Base-by-base conservation (phyloP, 2,888 invertebrate species). In the Carterocephalus palaemon region DNA sequence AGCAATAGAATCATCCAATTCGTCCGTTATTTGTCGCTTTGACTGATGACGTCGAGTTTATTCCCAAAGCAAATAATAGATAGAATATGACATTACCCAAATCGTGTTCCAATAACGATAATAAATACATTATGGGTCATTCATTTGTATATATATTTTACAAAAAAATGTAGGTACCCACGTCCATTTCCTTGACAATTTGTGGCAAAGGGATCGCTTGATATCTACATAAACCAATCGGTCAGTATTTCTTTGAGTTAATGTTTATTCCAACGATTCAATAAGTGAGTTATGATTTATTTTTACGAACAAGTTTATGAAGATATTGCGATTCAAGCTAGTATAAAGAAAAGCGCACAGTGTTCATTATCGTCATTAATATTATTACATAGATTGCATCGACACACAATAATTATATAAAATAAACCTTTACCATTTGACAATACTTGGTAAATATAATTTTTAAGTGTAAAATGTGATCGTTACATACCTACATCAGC, bases 371-470 rank as follows among this genome's bases (percentile, higher is more conserved):
- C 64, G 70, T 71, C 67, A 74, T 78, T 67, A 73, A 67, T 63
- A 59, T n/a, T 54, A 53, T 49, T 56, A 60, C 52, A 57, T 56
- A 54, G 51, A 53, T 50, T 53, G 59, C 67, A 70, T 69, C 60
- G 62, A 74, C 65, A 73, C 65, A 62, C n/a, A n/a, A n/a, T 71
- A 50, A 67, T 26, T 17, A 43, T 36, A 37, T 43, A 16, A 42
- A n/a, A 46, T 38, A 49, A 45, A 75, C 67, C 70, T 76, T 77
- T 78, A 71, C 81, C 82, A 78, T 76, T 83, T 82, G 86, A 86
- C 86, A 86, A 86, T 86, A 86, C 82, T 82, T 86, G 83, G 82
- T 84, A 81, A 85, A 76, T 78, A 80, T 82, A 69, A 82, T 75
- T 81, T 80, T 73, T 83, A 82, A 83, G 80, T 77, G 70, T 80